Percentiles rank a stretch among this genome's conserved stretches.
Conservation (phyloP, 2,113 vertebrate genomes). For the Lates calcarifer region DNA sequence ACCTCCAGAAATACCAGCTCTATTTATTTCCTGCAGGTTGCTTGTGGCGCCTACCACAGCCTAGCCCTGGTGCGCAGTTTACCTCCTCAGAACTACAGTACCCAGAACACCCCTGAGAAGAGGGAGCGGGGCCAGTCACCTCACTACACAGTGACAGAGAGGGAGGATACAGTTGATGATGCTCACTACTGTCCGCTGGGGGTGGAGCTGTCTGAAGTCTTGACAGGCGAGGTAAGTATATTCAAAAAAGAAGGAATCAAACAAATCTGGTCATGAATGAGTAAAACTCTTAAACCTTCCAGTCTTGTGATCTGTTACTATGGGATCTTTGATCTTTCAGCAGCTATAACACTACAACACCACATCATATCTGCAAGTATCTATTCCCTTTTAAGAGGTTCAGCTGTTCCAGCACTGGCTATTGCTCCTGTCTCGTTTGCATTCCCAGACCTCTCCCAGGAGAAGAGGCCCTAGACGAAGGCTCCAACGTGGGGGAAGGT, state of each 20-base stretch:
- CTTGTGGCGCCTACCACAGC: conserved; percentile 94
- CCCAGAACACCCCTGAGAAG: conserved; percentile 85
- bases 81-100: conserved; percentile 83
- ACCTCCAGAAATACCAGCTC: neutral
- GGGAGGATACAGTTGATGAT: conserved; percentile 91
- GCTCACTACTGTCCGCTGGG: conserved; percentile 95
- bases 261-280: neutral
- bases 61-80: conserved; percentile 92
- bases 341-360: neutral
- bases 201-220: conserved; percentile 85
- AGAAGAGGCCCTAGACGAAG: conserved; percentile 49
- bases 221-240: conserved; percentile 54
- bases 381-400: neutral
- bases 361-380: neutral
- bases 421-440: conserved; percentile 19
- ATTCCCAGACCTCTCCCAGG: conserved; percentile 61
- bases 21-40: conserved; percentile 78
- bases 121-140: conserved; percentile 90
- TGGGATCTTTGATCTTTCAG: neutral
- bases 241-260: neutral
- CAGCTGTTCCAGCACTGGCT: neutral
- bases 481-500: conserved; percentile 26
- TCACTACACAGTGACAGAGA: conserved; percentile 88
- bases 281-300: neutral
- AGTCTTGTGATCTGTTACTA: conserved; percentile 1